phyloP scores from a whole-genome alignment of 1,140 invertebrate genomes.

The Drosophila parabipectinata region DNA sequence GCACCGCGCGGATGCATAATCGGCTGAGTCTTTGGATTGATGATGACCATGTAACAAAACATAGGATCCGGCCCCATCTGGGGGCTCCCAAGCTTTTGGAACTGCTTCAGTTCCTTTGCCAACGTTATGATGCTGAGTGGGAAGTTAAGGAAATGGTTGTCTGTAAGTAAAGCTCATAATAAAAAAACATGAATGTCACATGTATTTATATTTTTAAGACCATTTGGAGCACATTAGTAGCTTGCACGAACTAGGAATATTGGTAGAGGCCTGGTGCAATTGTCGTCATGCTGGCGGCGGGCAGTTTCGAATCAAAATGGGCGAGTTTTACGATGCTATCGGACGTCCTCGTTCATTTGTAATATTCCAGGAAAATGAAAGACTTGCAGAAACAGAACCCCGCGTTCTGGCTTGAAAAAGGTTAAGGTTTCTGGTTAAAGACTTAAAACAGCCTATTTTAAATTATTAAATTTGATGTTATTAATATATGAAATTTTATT shows the following conservation, averaged over 20 bases:
- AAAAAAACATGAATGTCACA: background rate
- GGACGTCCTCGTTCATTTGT: background rate
- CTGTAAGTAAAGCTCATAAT: background rate
- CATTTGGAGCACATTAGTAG: background rate
- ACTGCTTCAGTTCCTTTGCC: background rate
- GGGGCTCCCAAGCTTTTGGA: background rate
- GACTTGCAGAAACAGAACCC: too few species aligned
- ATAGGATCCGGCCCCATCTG: background rate
- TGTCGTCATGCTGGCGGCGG: background rate
- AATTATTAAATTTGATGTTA: too few species aligned
- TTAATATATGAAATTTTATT: too few species aligned
- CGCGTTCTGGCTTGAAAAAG: too few species aligned
- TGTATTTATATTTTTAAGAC: background rate
- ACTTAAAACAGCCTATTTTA: too few species aligned
- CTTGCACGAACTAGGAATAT: background rate
- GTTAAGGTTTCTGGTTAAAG: too few species aligned
- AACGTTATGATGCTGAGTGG: slow-evolving; percentile 1
- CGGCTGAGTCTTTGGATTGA: slow-evolving; percentile 1
- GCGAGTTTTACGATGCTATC: background rate
- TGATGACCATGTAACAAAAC: background rate
- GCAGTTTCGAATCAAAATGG: background rate
- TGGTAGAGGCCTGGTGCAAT: background rate
- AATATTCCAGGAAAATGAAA: background rate
- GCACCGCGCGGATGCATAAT: background rate
- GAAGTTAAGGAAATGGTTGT: slow-evolving; percentile 3